Evolutionary conservation across 1,140 invertebrate genomes (phyloP), one percentile per base, ranked within the genome.

Genomic region (Euura saliciscinereae): DNA sequence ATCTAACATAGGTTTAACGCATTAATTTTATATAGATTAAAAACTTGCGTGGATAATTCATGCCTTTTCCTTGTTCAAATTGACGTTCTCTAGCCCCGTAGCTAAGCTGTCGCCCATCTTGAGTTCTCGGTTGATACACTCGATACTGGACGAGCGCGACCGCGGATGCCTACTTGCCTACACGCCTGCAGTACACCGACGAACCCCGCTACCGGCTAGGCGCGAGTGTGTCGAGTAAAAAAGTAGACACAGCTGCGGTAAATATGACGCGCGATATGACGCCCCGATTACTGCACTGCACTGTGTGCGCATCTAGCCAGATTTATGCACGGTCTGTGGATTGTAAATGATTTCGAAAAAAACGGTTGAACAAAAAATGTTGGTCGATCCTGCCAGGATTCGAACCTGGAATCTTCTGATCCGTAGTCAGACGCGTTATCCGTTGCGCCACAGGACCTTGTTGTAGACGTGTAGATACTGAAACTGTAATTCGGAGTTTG

Each of bases 301-400:
- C 8, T 4, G 42, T 10, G 11, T 67, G 28, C 3, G 3, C 28
- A 67, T 67, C 8, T 67, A 13, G 6, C 3, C 2, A 67, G 10
- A 67, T 42, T 67, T 2, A 4, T 67, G 8, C 4, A 13, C 5
- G 8, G 4, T 67, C 43, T 67, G 28, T 8, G 4, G 11, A 44
- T 42, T 67, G 7, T 28, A 67, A 67, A 42, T 11, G 42, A 42
- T 8, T 67, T 8, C 45, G 7, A 28, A 28, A 28, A 28, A 70
- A 73, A 44, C 10, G 42, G 42, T 42, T 72, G 65, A 72, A 75
- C 75, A 80, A 82, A 85, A 85, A 84, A 83, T 82, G 74, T 73
- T 76, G 74, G 0, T 59, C 89, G 89, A 94, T 91, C 93, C 90
- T 94, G 93, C 93, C 93, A 94, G 93, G 93, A 95, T 94, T 95